phyloP scores from a whole-genome alignment of 2,888 invertebrate species.

The Drosophila mimetica region DNA sequence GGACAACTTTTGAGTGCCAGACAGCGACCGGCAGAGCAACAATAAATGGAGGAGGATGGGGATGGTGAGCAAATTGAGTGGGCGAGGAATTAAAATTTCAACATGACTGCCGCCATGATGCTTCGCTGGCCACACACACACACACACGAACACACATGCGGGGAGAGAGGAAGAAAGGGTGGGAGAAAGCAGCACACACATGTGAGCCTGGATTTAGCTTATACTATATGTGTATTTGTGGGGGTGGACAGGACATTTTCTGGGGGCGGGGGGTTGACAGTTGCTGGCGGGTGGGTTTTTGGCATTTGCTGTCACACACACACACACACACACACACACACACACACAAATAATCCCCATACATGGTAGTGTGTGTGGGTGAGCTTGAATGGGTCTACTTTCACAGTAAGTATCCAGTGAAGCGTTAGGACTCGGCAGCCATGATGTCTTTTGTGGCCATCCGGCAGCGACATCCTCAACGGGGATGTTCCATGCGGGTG shows the following conservation, averaged over 20 bases:
- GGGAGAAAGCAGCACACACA: conserved; percentile 17
- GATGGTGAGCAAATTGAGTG: conserved; percentile 79
- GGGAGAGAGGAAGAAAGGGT: not conserved
- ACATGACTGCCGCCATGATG: conserved; percentile 80
- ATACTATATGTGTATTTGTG: conserved; percentile 38
- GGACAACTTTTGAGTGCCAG: conserved; percentile 73
- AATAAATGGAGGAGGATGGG: conserved; percentile 21
- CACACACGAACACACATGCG: conserved; percentile 16
- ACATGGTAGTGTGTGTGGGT: conserved; percentile 39
- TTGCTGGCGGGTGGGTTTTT: conserved; percentile 69
- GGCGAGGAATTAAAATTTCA: conserved; percentile 83
- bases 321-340: conserved; percentile 25
- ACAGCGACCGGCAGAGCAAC: conserved; percentile 58
- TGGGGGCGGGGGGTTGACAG: conserved; percentile 45
- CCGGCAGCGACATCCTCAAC: conserved; percentile 66
- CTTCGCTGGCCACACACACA: conserved; percentile 72
- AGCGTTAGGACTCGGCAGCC: conserved; percentile 76
- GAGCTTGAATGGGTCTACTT: conserved; percentile 60
- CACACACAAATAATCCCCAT: conserved; percentile 45
- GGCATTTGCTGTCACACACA: conserved; percentile 72
- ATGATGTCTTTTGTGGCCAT: conserved; percentile 82
- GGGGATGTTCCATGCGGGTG: conserved; percentile 61
- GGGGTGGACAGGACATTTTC: conserved; percentile 35
- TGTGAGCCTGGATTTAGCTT: conserved; percentile 29
- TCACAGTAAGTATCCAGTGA: conserved; percentile 59